A percentile compares a stretch with the other conserved stretches of the same genome.
Evolutionary conservation across 1,140 invertebrate genomes (phyloP).

Genomic region (Drosophila tristis): DNA sequence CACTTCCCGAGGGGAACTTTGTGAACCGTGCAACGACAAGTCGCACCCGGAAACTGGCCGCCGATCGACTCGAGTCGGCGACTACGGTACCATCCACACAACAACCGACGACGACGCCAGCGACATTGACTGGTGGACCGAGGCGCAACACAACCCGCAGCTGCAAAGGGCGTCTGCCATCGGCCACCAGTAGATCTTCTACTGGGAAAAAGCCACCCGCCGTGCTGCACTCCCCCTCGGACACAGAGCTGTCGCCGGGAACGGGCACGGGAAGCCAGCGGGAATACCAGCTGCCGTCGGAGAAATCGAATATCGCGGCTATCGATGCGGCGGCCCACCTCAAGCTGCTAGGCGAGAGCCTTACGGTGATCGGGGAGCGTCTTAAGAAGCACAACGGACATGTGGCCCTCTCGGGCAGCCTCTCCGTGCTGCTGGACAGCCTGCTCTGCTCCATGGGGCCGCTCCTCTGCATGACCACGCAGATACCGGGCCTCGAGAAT

Average conservation of each 20-base stretch:
- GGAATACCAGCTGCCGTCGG: constrained; percentile 15
- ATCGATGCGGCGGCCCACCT: constrained; percentile 97
- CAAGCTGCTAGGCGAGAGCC: constrained; percentile 95
- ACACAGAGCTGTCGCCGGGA: background rate
- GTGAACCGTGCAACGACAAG: constrained; percentile 74
- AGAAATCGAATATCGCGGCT: constrained; percentile 90
- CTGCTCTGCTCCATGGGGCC: constrained; percentile 96
- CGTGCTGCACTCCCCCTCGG: background rate
- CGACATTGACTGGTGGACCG: constrained; percentile 14
- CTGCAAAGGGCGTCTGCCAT: background rate
- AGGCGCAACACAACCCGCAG: constrained; percentile 26
- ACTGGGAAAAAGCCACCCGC: background rate
- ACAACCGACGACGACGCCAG: background rate
- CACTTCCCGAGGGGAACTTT: constrained; percentile 43
- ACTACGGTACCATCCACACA: background rate
- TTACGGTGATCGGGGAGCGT: constrained; percentile 96
- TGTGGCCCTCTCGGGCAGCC: constrained; percentile 96
- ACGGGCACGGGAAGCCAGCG: constrained; percentile 3
- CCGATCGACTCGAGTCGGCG: constrained; percentile 48
- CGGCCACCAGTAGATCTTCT: background rate
- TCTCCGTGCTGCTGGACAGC: constrained; percentile 97
- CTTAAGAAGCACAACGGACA: constrained; percentile 97
- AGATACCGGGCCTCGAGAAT: constrained; percentile 89
- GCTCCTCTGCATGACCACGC: constrained; percentile 93
- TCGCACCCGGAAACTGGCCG: constrained; percentile 77